Evolutionary conservation across 2,113 vertebrate genomes (phyloP).

Genomic region (Pseudolaguvia tuberculata): DNA sequence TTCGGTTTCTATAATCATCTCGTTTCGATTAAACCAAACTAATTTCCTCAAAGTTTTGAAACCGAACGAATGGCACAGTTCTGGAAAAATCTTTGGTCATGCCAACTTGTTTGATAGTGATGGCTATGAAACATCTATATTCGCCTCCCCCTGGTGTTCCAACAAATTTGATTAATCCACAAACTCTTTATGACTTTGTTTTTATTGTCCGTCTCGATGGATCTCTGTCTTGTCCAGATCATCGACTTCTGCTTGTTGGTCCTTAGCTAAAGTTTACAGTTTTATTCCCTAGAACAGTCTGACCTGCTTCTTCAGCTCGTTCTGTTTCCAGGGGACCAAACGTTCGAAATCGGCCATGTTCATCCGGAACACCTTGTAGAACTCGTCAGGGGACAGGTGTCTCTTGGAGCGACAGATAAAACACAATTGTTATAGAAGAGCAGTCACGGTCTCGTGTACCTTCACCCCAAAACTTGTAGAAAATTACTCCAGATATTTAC

Average conservation of each 20-base stretch:
- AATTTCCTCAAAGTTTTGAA: too few species aligned
- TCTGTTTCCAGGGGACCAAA: constrained; percentile 92
- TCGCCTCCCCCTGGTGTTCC: constrained; percentile 2
- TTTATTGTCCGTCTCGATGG: not conserved
- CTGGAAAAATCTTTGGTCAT: constrained; percentile 26
- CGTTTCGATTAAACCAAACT: not conserved
- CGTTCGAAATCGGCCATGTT: constrained; percentile 87
- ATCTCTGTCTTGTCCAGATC: not conserved
- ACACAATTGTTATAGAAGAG: not conserved
- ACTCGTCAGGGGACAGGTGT: constrained; percentile 92
- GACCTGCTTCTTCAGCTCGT: constrained; percentile 93
- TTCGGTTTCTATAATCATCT: not conserved
- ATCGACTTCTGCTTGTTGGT: not conserved
- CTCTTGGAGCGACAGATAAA: constrained; percentile 66
- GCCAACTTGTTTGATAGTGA: not conserved
- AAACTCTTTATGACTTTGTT: not conserved
- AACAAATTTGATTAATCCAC: not conserved
- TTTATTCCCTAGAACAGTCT: constrained; percentile 78
- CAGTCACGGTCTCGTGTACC: too few species aligned
- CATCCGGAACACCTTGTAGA: constrained; percentile 92
- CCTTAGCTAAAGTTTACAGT: not conserved
- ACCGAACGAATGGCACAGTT: constrained; percentile 13
- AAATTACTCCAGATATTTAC: constrained; percentile 60
- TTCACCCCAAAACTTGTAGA: not conserved
- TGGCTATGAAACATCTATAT: not conserved